Percentiles rank a stretch among this genome's conserved stretches.
phyloP scores from a whole-genome alignment of 2,113 vertebrate species.

The Elanoides forficatus region DNA sequence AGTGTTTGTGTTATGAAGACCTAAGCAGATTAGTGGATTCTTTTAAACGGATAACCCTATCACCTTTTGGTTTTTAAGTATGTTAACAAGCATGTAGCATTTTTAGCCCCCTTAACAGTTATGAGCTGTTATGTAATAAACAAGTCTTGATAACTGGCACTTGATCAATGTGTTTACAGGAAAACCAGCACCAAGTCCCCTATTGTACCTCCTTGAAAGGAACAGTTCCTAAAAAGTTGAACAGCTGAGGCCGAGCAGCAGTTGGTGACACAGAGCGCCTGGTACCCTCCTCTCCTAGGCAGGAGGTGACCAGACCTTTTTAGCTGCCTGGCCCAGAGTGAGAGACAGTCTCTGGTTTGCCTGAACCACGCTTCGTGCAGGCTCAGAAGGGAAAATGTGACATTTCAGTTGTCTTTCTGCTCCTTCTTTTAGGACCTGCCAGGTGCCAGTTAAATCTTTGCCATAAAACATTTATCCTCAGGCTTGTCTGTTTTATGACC shows the following conservation, averaged over 20 bases:
- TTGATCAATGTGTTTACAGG: neutral
- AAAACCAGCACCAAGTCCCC: neutral
- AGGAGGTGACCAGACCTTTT: neutral
- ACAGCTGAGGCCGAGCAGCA: accelerated
- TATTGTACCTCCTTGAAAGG: neutral
- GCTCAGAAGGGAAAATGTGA: neutral
- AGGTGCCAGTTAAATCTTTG: neutral
- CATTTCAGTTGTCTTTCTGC: neutral
- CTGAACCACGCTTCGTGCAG: neutral
- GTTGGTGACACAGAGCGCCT: accelerated
- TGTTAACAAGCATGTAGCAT: neutral
- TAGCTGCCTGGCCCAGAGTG: neutral
- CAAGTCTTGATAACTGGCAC: neutral
- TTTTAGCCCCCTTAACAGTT: neutral
- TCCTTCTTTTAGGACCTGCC: neutral
- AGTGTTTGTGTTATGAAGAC: neutral
- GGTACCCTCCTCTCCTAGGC: neutral
- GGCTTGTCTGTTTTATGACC: neutral
- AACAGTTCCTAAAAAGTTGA: neutral
- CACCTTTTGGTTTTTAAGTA: neutral
- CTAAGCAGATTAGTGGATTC: neutral
- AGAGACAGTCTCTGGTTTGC: neutral
- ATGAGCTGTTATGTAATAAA: neutral
- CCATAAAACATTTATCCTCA: neutral
- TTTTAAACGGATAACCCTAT: neutral